Percentiles rank a stretch among this genome's conserved stretches.
These are phyloP conservation scores for Hydrozoanthus gracilis DNA, from an alignment of 92 coral and sea anemone species.

Conservation along the genomic window DNA sequence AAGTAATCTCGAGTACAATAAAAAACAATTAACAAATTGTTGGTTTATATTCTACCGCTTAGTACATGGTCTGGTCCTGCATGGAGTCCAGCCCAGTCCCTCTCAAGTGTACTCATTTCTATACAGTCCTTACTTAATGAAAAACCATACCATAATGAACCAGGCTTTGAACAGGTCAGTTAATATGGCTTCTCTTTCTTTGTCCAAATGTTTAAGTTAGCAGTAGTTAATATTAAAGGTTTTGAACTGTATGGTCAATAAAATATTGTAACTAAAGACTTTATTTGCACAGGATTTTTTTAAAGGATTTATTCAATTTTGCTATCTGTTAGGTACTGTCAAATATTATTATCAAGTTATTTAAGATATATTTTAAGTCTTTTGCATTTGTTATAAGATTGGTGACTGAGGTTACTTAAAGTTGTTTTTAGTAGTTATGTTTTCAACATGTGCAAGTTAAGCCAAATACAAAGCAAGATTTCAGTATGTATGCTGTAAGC, in stretches of 20 bases:
- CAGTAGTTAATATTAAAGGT: neutral
- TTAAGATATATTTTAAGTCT: too few relatives aligned
- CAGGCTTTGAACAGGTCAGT: constrained; percentile 96
- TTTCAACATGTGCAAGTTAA: neutral
- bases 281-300: too few relatives aligned
- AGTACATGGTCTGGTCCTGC: constrained; percentile 99
- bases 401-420: too few relatives aligned
- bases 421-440: neutral
- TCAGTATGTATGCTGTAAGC: too few relatives aligned
- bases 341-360: too few relatives aligned
- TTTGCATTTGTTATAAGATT: too few relatives aligned
- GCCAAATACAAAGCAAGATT: too few relatives aligned
- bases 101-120: constrained; percentile 96
- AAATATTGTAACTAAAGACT: too few relatives aligned
- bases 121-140: constrained; percentile 96
- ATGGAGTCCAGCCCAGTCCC: constrained; percentile 99
- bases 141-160: constrained; percentile 99
- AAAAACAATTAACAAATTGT: neutral
- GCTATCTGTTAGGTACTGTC: too few relatives aligned
- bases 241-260: too few relatives aligned
- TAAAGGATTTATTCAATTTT: too few relatives aligned
- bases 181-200: constrained; percentile 3
- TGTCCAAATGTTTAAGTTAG: neutral
- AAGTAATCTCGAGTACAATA: neutral
- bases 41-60: neutral